Evolutionary conservation across 2,888 invertebrate species (phyloP).

Genomic region (Drosophila falleni): DNA sequence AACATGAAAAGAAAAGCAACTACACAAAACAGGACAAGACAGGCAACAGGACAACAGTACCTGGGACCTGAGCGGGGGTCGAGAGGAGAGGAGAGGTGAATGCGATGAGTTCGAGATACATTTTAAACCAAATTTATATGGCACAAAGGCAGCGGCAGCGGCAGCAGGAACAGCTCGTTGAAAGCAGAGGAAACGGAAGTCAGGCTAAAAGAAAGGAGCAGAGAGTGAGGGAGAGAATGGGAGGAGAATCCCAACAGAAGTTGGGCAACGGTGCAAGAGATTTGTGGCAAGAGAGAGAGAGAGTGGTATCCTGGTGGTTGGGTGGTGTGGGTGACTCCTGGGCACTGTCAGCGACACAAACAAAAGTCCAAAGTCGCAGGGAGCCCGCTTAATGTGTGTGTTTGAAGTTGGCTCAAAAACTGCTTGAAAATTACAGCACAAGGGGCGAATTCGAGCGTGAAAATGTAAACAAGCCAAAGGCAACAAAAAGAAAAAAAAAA

Average conservation of each 20-base stretch:
- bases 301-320: background rate
- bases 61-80: background rate
- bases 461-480: slow-evolving; percentile 73
- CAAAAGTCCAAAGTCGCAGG: slow-evolving; percentile 54
- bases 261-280: slow-evolving; percentile 22
- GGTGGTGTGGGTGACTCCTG: background rate
- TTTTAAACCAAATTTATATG: slow-evolving; percentile 78
- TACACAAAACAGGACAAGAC: slow-evolving; percentile 23
- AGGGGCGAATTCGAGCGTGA: slow-evolving; percentile 73
- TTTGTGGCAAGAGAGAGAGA: slow-evolving; percentile 47
- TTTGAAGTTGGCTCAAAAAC: slow-evolving; percentile 73
- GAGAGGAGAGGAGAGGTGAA: background rate
- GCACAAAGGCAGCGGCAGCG: slow-evolving; percentile 66
- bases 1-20: slow-evolving; percentile 52
- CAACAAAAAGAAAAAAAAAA: slow-evolving; percentile 27
- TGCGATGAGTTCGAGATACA: slow-evolving; percentile 60
- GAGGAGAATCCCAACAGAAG: slow-evolving; percentile 20
- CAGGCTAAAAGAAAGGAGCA: slow-evolving; percentile 33
- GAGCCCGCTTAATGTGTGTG: slow-evolving; percentile 67
- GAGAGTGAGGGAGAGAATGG: background rate
- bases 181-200: slow-evolving; percentile 76
- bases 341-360: slow-evolving; percentile 10
- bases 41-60: slow-evolving; percentile 12
- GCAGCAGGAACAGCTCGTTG: slow-evolving; percentile 56
- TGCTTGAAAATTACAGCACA: slow-evolving; percentile 72